Conservation (phyloP, 2,797 vertebrate genomes). For the Girardinus metallicus region DNA sequence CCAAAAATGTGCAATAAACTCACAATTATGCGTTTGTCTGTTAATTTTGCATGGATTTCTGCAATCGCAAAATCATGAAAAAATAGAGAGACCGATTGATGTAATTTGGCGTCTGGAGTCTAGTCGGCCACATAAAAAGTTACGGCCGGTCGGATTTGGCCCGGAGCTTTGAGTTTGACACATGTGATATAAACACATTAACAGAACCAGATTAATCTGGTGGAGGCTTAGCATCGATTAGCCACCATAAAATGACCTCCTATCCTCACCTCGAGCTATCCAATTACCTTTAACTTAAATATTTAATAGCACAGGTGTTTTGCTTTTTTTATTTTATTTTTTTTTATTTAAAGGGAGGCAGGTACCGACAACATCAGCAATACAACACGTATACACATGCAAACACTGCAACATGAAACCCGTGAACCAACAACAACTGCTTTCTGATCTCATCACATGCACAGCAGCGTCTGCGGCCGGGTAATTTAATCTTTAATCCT, state of each 20-base stretch:
- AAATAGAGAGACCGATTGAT: no score
- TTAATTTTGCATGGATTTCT: no score
- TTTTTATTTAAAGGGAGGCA: not conserved
- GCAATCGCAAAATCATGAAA: no score
- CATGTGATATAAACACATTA: not conserved
- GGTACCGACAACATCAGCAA: conserved; percentile 4
- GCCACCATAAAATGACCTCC: not conserved
- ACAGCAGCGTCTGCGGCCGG: conserved; percentile 29
- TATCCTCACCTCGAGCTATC: not conserved
- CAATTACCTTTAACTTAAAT: not conserved
- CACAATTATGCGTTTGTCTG: no score
- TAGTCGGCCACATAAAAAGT: not conserved
- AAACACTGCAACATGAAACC: conserved; percentile 44
- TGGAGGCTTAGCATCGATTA: not conserved
- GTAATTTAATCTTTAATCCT: conserved; percentile 66
- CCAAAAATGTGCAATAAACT: no score
- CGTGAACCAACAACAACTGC: conserved; percentile 58
- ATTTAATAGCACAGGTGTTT: not conserved
- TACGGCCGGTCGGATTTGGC: no score
- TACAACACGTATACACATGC: conserved; percentile 3
- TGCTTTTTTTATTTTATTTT: conserved; percentile 1
- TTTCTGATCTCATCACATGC: conserved; percentile 42
- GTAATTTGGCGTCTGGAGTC: no score
- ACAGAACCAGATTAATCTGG: not conserved
- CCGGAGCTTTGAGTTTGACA: not conserved